Percentiles rank a stretch among this genome's conserved stretches.
Conservation (phyloP, 2,888 invertebrate species). For the Cactoblastis cactorum region DNA sequence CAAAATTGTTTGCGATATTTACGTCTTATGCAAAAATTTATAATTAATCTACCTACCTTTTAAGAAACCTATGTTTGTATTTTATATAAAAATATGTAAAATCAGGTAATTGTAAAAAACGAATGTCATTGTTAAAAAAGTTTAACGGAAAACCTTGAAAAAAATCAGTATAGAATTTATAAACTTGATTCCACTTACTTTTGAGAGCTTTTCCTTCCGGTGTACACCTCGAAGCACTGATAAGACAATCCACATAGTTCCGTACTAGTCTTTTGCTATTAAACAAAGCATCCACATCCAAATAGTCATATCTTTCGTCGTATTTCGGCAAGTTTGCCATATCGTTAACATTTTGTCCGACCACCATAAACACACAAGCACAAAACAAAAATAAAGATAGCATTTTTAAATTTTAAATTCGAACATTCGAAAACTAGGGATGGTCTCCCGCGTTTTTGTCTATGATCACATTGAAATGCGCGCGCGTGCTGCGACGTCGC, state of each 20-base stretch:
- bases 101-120: not conserved
- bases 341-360: constrained; percentile 51
- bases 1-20: too few relatives aligned
- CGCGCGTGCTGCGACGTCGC: constrained; percentile 12
- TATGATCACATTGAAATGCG: not conserved
- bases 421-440: constrained; percentile 2
- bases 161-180: not conserved
- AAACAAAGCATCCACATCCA: constrained; percentile 84
- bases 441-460: constrained; percentile 4
- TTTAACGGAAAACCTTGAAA: not conserved
- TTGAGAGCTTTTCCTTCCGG: constrained; percentile 85
- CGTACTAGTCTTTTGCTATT: constrained; percentile 83
- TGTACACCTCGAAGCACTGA: constrained; percentile 83
- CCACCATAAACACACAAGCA: constrained; percentile 45
- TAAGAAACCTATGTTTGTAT: too few relatives aligned
- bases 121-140: not conserved
- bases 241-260: constrained; percentile 85
- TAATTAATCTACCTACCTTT: too few relatives aligned
- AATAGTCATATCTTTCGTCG: constrained; percentile 82
- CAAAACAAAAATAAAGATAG: constrained; percentile 48
- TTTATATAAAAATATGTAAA: not conserved
- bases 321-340: constrained; percentile 67
- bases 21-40: too few relatives aligned
- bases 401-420: constrained; percentile 30
- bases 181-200: constrained; percentile 76